phyloP scores from a whole-genome alignment of 2,888 invertebrate genomes.

The Odontothrips loti region DNA sequence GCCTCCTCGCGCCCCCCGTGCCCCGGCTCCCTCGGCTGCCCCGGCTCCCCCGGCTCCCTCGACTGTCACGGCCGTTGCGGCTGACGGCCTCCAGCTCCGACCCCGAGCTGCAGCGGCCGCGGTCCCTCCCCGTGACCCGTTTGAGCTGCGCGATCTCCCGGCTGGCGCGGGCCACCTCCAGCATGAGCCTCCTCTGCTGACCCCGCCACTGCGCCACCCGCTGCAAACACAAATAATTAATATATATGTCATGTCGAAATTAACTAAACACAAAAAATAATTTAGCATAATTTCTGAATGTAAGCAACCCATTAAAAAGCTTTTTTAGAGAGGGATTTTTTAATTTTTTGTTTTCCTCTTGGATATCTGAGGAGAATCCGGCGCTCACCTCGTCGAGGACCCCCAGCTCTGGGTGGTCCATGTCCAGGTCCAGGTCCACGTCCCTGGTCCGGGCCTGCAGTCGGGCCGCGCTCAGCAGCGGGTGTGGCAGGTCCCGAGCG shows the following conservation, averaged over 20 bases:
- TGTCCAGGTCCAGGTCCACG: neutral
- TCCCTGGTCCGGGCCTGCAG: neutral
- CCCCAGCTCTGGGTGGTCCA: neutral
- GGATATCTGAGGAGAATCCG: neutral
- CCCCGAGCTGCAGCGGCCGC: neutral
- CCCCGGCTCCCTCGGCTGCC: neutral
- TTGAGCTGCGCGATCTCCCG: neutral
- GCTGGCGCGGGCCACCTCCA: slow-evolving; percentile 16
- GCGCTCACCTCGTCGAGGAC: slow-evolving; percentile 4
- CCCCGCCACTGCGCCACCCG: slow-evolving; percentile 12
- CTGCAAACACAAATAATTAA: neutral
- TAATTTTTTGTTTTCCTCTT: too few relatives aligned
- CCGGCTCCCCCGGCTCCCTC: neutral
- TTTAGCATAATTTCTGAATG: neutral
- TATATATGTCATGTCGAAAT: neutral
- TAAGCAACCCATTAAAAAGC: too few relatives aligned
- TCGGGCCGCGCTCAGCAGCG: neutral
- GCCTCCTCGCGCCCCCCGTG: neutral
- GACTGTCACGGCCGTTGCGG: neutral
- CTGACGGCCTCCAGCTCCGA: neutral
- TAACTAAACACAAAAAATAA: neutral
- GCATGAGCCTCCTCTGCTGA: slow-evolving; percentile 5
- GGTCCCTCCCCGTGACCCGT: neutral
- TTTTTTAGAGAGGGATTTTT: too few relatives aligned
- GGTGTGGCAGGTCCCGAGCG: neutral